Conservation (phyloP, 2,113 vertebrate species). For the Heterotilapia buettikoferi region DNA sequence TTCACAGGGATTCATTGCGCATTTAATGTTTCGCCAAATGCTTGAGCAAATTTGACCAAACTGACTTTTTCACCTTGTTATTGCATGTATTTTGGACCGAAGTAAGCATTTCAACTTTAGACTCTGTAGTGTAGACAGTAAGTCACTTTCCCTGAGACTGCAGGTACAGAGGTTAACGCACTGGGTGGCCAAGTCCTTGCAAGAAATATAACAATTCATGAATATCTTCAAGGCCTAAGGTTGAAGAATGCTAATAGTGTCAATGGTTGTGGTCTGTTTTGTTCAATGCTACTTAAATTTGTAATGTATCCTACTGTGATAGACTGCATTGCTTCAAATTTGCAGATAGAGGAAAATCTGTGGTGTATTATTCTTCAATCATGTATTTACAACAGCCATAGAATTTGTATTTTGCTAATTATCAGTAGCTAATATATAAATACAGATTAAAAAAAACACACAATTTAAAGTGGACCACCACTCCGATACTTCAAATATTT, state of each 20-base stretch:
- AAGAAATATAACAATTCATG: neutral
- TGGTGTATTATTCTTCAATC: neutral
- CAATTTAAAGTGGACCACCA: neutral
- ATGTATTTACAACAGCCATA: neutral
- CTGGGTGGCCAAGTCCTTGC: neutral
- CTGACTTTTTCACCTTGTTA: neutral
- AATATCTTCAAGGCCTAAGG: neutral
- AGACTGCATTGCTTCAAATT: neutral
- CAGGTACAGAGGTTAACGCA: neutral
- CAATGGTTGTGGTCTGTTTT: neutral
- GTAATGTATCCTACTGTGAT: neutral
- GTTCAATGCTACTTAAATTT: neutral
- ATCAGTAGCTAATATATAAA: neutral
- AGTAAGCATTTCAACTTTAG: neutral
- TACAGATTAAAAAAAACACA: accelerated
- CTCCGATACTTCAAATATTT: neutral
- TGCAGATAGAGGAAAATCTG: neutral
- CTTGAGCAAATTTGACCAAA: neutral
- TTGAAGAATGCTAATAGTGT: neutral
- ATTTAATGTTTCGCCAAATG: neutral
- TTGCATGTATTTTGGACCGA: neutral
- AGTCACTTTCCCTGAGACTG: neutral
- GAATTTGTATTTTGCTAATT: neutral
- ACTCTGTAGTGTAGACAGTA: neutral
- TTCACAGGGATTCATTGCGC: neutral